Base-by-base conservation (phyloP, 2,797 vertebrate species). In the Lagocephalus sceleratus region DNA sequence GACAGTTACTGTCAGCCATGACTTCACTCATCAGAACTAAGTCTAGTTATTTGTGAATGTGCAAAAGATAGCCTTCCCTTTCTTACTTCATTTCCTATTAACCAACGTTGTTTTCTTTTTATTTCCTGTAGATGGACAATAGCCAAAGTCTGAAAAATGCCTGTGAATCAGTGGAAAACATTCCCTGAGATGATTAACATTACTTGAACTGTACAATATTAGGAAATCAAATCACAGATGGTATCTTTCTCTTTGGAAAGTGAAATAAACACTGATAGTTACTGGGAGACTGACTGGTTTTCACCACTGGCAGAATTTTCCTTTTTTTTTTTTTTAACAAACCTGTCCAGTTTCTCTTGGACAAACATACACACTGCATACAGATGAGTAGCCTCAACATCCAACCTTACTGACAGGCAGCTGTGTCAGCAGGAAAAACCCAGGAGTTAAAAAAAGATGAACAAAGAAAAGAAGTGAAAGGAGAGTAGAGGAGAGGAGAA, bases 351-450 rank as follows among this genome's bases (percentile, higher is more conserved):
- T 59, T 40, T 61, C 54, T 48, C 3, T 66, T 54, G 59, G 12
- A 60, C 71, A 77, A 78, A 81, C 72, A n/a, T n/a, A 76, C 61
- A 76, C 60, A 59, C 64, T 71, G 47, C 66, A 38, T 51, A 54
- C 67, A 63, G 64, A 77, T 66, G 68, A 52, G 56, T 57, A 2
- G 57, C 79, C 70, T 65, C 46, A 57, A 74, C 76, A 71, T 75
- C 39, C 54, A 51, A 65, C 61, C 73, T 62, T 47, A 61, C 51
- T 38, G 71, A 65, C 42, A 49, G 51, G 55, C 80, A 77, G 82
- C 78, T 85, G 87, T 81, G 79, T 87, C 76, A 81, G 82, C 81
- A 82, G 44, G 60, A 70, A 46, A 23, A 3, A 58, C 53, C 53
- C 46, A 39, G 57, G 57, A 40, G 54, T 45, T 51, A 23, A 39